A percentile compares a stretch with the other conserved stretches of the same genome.
phyloP scores from a whole-genome alignment of 2,888 invertebrate genomes.

The Nephrotoma guestfalica region DNA sequence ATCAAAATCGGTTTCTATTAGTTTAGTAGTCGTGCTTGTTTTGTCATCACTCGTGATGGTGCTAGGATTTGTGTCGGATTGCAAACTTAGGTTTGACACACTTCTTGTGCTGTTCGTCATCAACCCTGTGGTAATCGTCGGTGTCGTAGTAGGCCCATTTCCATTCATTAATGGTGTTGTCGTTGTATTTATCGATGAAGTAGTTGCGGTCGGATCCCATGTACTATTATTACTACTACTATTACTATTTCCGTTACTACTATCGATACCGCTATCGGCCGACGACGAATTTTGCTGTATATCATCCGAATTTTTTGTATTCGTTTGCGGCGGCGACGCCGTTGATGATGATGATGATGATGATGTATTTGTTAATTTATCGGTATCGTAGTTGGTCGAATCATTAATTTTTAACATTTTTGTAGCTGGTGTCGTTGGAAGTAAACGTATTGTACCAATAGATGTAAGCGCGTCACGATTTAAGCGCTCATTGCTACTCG shows the following conservation, averaged over 20 bases:
- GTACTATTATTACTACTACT: slow-evolving; percentile 6
- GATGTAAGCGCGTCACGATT: background rate
- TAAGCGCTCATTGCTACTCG: background rate
- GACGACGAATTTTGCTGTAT: slow-evolving; percentile 11
- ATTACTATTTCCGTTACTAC: slow-evolving; percentile 7
- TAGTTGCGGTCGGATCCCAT: slow-evolving; percentile 11
- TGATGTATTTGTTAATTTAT: background rate
- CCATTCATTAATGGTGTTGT: slow-evolving; percentile 5
- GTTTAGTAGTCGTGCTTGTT: slow-evolving; percentile 1
- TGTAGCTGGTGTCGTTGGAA: background rate
- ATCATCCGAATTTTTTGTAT: background rate
- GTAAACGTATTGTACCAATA: background rate
- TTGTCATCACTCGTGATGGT: background rate
- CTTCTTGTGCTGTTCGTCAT: slow-evolving; percentile 14
- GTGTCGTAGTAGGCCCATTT: background rate
- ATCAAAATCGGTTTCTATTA: slow-evolving; percentile 6
- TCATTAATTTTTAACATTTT: background rate
- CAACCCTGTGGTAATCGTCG: slow-evolving; percentile 7
- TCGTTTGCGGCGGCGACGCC: background rate
- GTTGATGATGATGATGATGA: background rate
- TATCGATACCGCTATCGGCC: background rate
- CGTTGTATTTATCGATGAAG: background rate
- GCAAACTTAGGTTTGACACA: background rate
- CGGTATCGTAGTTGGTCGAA: background rate
- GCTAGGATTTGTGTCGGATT: background rate